These are phyloP conservation scores for Dasyurus viverrinus DNA, from an alignment of 2,113 vertebrate genomes.

Conservation along the genomic window DNA sequence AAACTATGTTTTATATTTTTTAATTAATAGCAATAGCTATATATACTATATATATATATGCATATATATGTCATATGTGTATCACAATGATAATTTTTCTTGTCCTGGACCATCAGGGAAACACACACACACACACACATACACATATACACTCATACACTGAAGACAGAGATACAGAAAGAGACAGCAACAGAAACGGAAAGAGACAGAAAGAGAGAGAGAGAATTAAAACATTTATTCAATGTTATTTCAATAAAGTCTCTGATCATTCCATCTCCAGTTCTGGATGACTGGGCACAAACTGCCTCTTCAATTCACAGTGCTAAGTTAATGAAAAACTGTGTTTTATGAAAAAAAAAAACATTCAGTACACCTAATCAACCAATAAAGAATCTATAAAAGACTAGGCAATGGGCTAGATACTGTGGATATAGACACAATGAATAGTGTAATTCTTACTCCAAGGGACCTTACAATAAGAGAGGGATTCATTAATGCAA, in stretches of 20 bases:
- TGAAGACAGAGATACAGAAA: too few relatives aligned
- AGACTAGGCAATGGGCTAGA: not conserved
- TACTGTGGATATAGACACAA: not conserved
- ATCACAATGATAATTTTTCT: constrained; percentile 14
- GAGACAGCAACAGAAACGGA: too few relatives aligned
- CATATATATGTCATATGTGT: not conserved
- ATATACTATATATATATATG: not conserved
- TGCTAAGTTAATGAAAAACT: constrained; percentile 29
- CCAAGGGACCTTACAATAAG: not conserved
- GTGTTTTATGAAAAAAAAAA: not conserved
- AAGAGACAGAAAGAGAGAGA: too few relatives aligned
- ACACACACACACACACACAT: not conserved
- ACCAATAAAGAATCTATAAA: not conserved
- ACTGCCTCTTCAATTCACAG: not conserved
- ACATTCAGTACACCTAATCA: not conserved
- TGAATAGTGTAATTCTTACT: not conserved
- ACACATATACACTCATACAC: too few relatives aligned
- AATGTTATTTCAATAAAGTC: constrained; percentile 1
- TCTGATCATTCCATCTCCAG: constrained; percentile 1
- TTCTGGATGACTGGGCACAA: not conserved
- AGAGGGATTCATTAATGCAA: not conserved
- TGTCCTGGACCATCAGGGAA: not conserved
- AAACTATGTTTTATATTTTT: constrained; percentile 7
- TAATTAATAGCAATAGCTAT: not conserved
- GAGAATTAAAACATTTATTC: constrained; percentile 25